Evolutionary conservation across 2,797 vertebrate species (phyloP), one percentile per base, ranked within the genome.

Genomic region (Nyctibius grandis): DNA sequence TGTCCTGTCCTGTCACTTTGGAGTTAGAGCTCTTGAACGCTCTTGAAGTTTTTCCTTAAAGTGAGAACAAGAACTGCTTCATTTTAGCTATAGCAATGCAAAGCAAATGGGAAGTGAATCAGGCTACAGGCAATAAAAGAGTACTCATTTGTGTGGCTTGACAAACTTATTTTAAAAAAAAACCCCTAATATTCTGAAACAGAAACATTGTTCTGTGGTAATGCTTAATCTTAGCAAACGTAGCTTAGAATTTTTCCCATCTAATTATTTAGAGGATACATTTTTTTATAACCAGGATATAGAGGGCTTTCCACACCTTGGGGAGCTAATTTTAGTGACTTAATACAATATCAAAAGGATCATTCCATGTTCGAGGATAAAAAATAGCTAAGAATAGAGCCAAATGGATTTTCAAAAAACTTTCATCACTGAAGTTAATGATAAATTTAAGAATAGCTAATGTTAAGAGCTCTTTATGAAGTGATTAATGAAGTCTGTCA

Each of bases 361-460:
- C 40, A n/a, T 90, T 93, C 57, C 36, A 63, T 60, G n/a, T 54
- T 86, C 28, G 36, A 76, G 54, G 54, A 84, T 73, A 22, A 89
- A 91, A 91, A 85, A 73, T 34, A 85, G 38, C 72, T 88, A 88
- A 93, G 69, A 96, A 91, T 40, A 80, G 64, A 94, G 74, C 29
- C 51, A 94, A 94, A 96, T 73, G 54, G 36, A 26, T 93, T 89
- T 88, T 63, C 15, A 86, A 84, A 91, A 87, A 81, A 48, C 59
- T 69, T 87, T 78, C 20, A 63, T 61, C 48, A 45, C 74, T 84
- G 44, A 85, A 92, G 38, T 80, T 94, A 94, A 88, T 77, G 64
- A 85, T 83, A 76, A 92, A 91, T 96, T 88, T 86, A 90, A 94
- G 84, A 96, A 95, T 59, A 94, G 56, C 34, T 90, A 72, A 54